phyloP scores from a whole-genome alignment of 1,140 invertebrate species.

The Probaryconus sp. region DNA sequence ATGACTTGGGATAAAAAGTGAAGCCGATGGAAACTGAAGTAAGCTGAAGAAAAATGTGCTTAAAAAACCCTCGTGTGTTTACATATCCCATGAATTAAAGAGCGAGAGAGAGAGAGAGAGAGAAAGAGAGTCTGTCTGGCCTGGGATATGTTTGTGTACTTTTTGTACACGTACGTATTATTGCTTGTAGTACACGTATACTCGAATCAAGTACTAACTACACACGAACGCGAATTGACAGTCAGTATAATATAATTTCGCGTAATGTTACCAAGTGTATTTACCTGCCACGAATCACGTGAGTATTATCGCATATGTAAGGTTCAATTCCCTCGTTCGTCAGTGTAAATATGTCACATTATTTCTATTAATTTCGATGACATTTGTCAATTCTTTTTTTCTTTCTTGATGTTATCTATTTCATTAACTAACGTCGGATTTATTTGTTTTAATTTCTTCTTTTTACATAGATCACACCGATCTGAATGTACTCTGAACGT shows the following conservation, averaged over 20 bases:
- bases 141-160: conserved; percentile 60
- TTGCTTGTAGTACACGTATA: conserved; percentile 35
- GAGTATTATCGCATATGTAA: conserved; percentile 42
- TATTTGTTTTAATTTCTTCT: background rate
- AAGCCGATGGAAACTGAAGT: no score
- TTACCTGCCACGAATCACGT: conserved; percentile 59
- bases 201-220: conserved; percentile 5
- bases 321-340: conserved; percentile 19
- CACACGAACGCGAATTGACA: conserved; percentile 55
- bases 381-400: background rate
- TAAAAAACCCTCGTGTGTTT: conserved; percentile 1
- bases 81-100: conserved; percentile 31
- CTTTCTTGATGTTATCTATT: background rate
- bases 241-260: conserved; percentile 57
- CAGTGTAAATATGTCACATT: conserved; percentile 21
- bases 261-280: conserved; percentile 56
- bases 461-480: no score
- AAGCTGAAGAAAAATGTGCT: background rate
- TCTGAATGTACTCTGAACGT: no score
- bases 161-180: conserved; percentile 52
- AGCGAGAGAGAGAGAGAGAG: no score
- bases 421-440: no score
- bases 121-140: no score
- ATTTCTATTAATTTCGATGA: background rate
- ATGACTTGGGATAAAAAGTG: no score